These are phyloP conservation scores for Trididemnum clinides DNA, from an alignment of 23 tunicate species.

Conservation along the genomic window DNA sequence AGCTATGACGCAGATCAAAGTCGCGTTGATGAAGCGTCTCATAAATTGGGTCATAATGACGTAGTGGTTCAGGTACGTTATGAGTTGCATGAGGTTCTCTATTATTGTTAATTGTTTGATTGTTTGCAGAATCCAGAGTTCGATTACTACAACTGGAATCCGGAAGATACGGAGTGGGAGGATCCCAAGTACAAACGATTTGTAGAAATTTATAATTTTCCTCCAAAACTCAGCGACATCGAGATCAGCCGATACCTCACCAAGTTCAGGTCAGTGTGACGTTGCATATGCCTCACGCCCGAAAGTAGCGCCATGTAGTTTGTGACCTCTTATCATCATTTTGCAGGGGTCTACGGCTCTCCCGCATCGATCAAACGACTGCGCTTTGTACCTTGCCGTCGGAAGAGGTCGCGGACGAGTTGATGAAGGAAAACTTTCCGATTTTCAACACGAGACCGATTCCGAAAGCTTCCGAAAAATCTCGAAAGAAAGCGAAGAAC, in stretches of 20 bases:
- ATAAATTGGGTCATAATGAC: neutral
- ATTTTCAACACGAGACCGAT: conserved; percentile 31
- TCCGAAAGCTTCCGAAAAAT: conserved; percentile 8
- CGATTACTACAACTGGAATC: conserved; percentile 58
- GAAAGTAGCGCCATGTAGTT: neutral
- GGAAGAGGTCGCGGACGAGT: conserved; percentile 33
- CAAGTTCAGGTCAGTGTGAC: conserved; percentile 50
- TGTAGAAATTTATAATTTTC: conserved; percentile 44
- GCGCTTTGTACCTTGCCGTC: conserved; percentile 47
- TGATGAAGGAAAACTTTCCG: conserved; percentile 21
- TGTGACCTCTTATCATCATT: neutral
- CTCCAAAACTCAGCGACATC: conserved; percentile 35
- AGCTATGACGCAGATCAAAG: conserved; percentile 62
- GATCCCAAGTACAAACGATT: conserved; percentile 32
- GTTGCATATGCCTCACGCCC: neutral
- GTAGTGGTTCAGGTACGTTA: conserved; percentile 49
- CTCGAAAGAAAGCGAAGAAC: conserved; percentile 20
- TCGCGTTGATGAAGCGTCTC: conserved; percentile 12
- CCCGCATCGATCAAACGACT: conserved; percentile 28
- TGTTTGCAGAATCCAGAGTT: conserved; percentile 56
- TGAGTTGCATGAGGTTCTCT: neutral
- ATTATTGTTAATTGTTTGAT: neutral
- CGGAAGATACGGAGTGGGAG: conserved; percentile 20
- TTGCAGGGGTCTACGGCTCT: conserved; percentile 40
- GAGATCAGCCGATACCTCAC: conserved; percentile 42